Evolutionary conservation across 2,797 vertebrate species (phyloP).

Genomic region (Sebastolobus altivelis): DNA sequence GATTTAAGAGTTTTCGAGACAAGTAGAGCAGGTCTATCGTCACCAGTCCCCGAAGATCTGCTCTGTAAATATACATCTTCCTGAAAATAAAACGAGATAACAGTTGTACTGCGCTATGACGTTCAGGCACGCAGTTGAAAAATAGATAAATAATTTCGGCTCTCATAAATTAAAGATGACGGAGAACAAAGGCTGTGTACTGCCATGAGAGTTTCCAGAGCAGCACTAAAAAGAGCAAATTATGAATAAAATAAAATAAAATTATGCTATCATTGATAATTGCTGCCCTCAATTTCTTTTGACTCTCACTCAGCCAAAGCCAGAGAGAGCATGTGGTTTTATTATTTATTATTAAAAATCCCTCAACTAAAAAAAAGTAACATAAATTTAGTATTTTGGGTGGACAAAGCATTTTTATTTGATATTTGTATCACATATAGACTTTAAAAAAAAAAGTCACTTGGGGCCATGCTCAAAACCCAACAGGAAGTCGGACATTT

Average conservation of each 20-base stretch:
- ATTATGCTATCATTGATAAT: conserved; percentile 35
- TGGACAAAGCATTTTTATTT: neutral
- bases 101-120: conserved; percentile 12
- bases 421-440: neutral
- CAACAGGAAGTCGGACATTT: no score
- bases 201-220: conserved; percentile 42
- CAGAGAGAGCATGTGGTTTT: neutral
- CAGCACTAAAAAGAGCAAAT: conserved; percentile 40
- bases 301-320: neutral
- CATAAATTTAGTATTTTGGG: neutral
- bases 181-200: conserved; percentile 63
- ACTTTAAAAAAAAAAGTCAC: no score
- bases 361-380: neutral
- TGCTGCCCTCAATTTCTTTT: conserved; percentile 22
- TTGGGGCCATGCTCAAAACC: no score
- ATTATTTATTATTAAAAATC: neutral
- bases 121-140: conserved; percentile 31
- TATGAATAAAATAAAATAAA: conserved; percentile 47
- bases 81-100: conserved; percentile 44
- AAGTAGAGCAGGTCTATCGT: conserved; percentile 35
- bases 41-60: conserved; percentile 41
- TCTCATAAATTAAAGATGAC: conserved; percentile 71
- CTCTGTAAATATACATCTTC: conserved; percentile 55
- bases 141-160: conserved; percentile 60
- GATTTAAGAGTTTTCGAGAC: conserved; percentile 19